These are phyloP conservation scores for Champsocephalus esox DNA, from an alignment of 2,797 vertebrate genomes.

Conservation along the genomic window DNA sequence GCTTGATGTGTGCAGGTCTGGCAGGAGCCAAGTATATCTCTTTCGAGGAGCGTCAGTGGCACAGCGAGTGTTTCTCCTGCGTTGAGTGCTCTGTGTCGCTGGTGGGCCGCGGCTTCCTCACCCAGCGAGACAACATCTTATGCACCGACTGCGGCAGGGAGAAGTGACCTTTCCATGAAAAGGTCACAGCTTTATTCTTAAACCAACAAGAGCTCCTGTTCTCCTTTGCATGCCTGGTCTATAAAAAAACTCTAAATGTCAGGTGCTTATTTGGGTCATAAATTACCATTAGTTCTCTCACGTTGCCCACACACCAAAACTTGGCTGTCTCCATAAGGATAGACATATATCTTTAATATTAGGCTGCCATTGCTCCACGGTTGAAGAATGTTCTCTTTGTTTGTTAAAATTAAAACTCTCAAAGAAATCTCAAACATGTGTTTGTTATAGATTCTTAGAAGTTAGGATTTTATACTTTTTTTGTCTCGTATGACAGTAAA, in stretches of 20 bases:
- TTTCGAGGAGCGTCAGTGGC: slow-evolving; percentile 97
- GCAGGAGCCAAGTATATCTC: slow-evolving; percentile 93
- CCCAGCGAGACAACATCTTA: slow-evolving; percentile 87
- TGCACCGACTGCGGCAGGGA: slow-evolving; percentile 91
- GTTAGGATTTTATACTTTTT: background rate
- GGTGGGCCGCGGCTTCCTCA: slow-evolving; percentile 92
- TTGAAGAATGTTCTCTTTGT: background rate
- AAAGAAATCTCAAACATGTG: background rate
- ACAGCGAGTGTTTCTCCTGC: slow-evolving; percentile 94
- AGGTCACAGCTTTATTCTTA: slow-evolving; percentile 7
- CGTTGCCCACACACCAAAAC: slow-evolving; percentile 6
- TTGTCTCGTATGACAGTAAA: slow-evolving; percentile 2
- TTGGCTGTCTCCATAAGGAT: slow-evolving; percentile 2
- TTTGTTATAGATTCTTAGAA: background rate
- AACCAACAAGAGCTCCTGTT: slow-evolving; percentile 15
- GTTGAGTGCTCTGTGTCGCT: slow-evolving; percentile 88
- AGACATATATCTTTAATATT: slow-evolving; percentile 6
- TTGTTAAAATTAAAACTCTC: background rate
- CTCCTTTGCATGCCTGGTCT: slow-evolving; percentile 12
- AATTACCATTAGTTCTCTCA: slow-evolving; percentile 9
- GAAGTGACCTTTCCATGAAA: slow-evolving; percentile 67
- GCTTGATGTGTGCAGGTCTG: slow-evolving; percentile 83
- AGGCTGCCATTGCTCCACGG: background rate
- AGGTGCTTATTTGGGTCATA: slow-evolving; percentile 36
- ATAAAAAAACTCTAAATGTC: slow-evolving; percentile 26